Evolutionary conservation across 2,113 vertebrate species (phyloP).

Genomic region (Bungarus multicinctus): DNA sequence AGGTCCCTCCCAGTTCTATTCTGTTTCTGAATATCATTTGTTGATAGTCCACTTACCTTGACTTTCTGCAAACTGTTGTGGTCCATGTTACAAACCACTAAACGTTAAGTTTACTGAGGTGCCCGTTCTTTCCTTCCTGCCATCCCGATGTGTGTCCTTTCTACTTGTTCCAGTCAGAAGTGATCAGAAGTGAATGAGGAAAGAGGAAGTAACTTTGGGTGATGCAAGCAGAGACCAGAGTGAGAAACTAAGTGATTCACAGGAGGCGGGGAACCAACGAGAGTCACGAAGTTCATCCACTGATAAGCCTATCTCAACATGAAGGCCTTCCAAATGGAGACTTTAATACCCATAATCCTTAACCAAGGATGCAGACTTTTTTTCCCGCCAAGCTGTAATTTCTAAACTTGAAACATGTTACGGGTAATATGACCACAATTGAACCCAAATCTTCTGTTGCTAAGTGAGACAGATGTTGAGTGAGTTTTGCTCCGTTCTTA

Average conservation of each 20-base stretch:
- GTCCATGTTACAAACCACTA: background rate
- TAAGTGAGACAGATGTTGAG: background rate
- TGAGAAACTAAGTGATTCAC: background rate
- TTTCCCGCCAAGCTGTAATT: background rate
- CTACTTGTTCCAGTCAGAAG: background rate
- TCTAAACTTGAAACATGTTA: background rate
- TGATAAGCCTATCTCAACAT: background rate
- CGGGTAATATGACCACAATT: background rate
- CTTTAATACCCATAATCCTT: background rate
- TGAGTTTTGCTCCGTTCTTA: background rate
- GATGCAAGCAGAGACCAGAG: slow-evolving; percentile 2
- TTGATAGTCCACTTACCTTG: background rate
- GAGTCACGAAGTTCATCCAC: background rate
- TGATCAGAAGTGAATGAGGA: background rate
- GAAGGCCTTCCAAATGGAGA: background rate
- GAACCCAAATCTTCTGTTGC: background rate
- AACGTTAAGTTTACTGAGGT: too few species aligned
- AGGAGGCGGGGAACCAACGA: background rate
- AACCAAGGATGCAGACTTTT: background rate
- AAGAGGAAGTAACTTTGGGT: background rate
- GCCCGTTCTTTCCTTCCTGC: background rate
- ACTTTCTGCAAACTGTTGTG: background rate
- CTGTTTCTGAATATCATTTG: background rate
- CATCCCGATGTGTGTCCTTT: background rate
- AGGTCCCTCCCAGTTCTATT: background rate